Evolutionary conservation across 2,113 vertebrate species (phyloP).

Genomic region (Cyprinodon tularosa): DNA sequence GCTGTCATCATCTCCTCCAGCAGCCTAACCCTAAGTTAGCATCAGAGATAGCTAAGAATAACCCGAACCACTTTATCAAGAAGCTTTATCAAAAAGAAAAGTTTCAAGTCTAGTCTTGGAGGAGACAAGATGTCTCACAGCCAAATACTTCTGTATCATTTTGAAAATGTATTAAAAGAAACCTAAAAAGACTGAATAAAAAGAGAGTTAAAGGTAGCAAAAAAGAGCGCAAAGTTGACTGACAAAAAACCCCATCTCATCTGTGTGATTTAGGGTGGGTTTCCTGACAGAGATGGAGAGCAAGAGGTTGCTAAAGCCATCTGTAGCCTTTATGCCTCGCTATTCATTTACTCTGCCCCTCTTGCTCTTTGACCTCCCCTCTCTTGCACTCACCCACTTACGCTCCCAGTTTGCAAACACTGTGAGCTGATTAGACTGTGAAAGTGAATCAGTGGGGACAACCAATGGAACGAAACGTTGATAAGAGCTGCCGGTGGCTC

Average conservation of each 20-base stretch:
- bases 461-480: slow-evolving; percentile 16
- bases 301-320: slow-evolving; percentile 39
- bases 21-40: too few relatives aligned
- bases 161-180: neutral
- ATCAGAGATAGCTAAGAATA: too few relatives aligned
- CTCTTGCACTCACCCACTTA: slow-evolving; percentile 16
- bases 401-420: slow-evolving; percentile 14
- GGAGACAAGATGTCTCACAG: neutral
- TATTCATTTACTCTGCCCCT: slow-evolving; percentile 42
- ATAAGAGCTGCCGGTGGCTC: slow-evolving; percentile 37
- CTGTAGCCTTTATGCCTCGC: slow-evolving; percentile 33
- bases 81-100: neutral
- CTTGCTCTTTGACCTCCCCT: slow-evolving; percentile 38
- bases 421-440: slow-evolving; percentile 36
- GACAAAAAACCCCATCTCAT: neutral
- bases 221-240: neutral
- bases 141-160: neutral
- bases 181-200: too few relatives aligned
- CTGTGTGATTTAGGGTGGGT: neutral
- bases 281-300: slow-evolving; percentile 37
- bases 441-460: slow-evolving; percentile 52
- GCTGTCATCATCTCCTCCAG: neutral
- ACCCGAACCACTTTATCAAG: neutral
- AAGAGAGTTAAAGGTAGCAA: neutral
- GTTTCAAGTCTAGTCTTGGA: neutral